Evolutionary conservation across 2,888 invertebrate species (phyloP), one percentile per base, ranked within the genome.

Genomic region (Plebejus anna): DNA sequence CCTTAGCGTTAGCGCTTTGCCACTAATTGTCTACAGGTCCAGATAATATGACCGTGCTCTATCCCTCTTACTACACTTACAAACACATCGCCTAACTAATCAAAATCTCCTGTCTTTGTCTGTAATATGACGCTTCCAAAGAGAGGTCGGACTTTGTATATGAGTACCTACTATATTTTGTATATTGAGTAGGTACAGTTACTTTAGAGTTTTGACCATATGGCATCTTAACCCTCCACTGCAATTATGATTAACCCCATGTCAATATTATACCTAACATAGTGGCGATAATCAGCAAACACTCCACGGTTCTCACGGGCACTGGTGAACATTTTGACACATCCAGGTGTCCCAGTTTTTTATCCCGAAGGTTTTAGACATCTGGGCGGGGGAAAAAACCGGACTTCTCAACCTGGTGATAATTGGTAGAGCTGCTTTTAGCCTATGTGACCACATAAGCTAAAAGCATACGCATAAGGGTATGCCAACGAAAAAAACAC

Each of bases 321-420:
- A 86, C 87, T 87, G 89, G 91, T 91, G 93, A 93, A 93, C 92
- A 91, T 89, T 93, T 92, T 93, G 92, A 93, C 93, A 94, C 93
- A 88, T 93, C 92, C 93, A 94, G 94, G 93, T 94, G 93, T 92
- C 88, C 32, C 88, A 82, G 87, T 91, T 94, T 94, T 94, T 94
- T 92, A 89, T 87, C 80, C 82, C 81, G 83, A 80, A 81, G 81
- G 81, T 83, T 91, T 92, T 89, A 86, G 88, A 90, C 94, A 94
- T 93, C 93, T 94, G 94, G 92, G 87, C 89, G 86, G 82, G 82
- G 85, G 89, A 91, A 90, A 92, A 91, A 90, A 89, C 89, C 90
- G 92, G 91, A 92, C 92, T 89, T 94, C 92, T 92, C 94, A 88
- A 88, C 84, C 84, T 84, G 81, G 82, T 88, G 94, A 91, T 94